phyloP scores from a whole-genome alignment of 2,888 invertebrate species.

The Patella ulyssiponensis region DNA sequence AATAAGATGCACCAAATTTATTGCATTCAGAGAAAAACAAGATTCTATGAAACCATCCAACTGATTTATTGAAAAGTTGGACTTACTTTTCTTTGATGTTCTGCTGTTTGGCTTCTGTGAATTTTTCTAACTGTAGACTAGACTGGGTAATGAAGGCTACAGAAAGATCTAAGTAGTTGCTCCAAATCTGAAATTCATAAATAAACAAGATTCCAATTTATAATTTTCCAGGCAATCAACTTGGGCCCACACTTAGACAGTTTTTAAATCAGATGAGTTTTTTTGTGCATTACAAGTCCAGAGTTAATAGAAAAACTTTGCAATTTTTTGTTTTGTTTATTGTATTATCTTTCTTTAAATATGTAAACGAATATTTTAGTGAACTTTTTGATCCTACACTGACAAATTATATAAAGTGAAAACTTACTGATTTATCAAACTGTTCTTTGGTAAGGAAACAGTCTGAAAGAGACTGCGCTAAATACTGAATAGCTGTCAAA shows the following conservation, averaged over 20 bases:
- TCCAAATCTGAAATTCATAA: conserved; percentile 77
- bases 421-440: conserved; percentile 82
- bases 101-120: conserved; percentile 84
- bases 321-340: background rate
- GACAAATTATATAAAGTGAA: conserved; percentile 16
- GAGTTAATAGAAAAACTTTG: background rate
- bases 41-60: no score
- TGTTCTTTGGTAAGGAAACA: conserved; percentile 82
- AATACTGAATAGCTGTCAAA: conserved; percentile 86
- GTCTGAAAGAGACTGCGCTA: conserved; percentile 85
- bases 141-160: conserved; percentile 87
- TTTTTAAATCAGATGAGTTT: no score
- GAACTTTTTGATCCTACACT: background rate
- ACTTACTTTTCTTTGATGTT: conserved; percentile 81
- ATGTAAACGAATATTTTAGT: background rate
- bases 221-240: no score
- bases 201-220: background rate
- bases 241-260: no score
- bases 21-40: no score
- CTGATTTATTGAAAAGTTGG: background rate
- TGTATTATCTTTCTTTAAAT: background rate
- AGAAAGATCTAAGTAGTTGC: conserved; percentile 84
- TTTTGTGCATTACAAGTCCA: no score
- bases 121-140: conserved; percentile 84
- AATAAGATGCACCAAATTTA: no score